Evolutionary conservation across 2,888 invertebrate genomes (phyloP).

Genomic region (Aplocera efformata): DNA sequence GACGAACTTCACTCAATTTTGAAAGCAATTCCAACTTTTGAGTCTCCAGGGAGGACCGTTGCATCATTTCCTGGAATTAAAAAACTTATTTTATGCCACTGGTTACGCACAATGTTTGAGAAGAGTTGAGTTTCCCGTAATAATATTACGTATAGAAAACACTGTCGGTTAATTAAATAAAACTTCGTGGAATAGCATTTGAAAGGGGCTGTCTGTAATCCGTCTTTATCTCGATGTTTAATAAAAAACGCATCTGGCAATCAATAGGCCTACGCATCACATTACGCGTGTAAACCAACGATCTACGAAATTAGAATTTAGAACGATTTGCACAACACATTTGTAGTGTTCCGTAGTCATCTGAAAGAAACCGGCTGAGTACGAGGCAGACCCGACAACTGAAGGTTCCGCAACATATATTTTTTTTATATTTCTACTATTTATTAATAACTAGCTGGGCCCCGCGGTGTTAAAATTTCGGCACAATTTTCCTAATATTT

Average conservation of each 20-base stretch:
- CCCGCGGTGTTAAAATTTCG: too few species aligned
- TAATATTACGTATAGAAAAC: too few species aligned
- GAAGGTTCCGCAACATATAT: too few species aligned
- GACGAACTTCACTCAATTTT: conserved; percentile 94
- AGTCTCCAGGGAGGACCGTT: conserved; percentile 94
- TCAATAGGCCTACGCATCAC: conserved; percentile 2
- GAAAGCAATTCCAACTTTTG: conserved; percentile 96
- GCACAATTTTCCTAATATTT: too few species aligned
- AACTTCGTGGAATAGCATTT: neutral
- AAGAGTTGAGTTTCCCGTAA: too few species aligned
- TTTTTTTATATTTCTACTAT: too few species aligned
- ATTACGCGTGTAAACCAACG: conserved; percentile 8
- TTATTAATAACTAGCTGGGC: too few species aligned
- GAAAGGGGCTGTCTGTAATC: conserved; percentile 18
- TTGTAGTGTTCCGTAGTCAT: conserved; percentile 1
- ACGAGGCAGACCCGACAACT: too few species aligned
- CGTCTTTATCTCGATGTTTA: conserved; percentile 34
- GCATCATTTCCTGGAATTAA: conserved; percentile 88
- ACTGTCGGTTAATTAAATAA: conserved; percentile 1
- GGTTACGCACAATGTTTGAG: too few species aligned
- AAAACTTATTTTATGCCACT: neutral
- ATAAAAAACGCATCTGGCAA: conserved; percentile 35
- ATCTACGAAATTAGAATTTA: conserved; percentile 11
- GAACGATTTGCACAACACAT: neutral
- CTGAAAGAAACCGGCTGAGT: too few species aligned